A percentile compares a stretch with the other conserved stretches of the same genome.
Conservation (phyloP, 2,888 invertebrate genomes). For the Drosophila robusta region DNA sequence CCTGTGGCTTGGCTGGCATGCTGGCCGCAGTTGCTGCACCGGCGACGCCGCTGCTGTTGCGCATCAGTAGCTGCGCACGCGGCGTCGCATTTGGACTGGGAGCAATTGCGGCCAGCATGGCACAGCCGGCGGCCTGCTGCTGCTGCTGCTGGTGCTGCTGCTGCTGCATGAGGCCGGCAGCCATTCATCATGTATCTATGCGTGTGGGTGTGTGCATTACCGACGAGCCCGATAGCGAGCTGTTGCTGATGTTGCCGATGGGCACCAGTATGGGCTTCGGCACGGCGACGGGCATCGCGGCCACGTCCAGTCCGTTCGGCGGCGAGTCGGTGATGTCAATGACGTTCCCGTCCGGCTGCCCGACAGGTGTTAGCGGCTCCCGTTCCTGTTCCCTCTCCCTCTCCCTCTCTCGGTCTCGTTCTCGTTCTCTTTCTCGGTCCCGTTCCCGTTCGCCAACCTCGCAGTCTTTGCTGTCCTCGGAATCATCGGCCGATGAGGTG, state of each 20-base stretch:
- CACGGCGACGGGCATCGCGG: slow-evolving; percentile 48
- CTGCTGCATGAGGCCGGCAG: slow-evolving; percentile 83
- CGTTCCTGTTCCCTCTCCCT: slow-evolving; percentile 69
- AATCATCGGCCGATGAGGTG: slow-evolving; percentile 84
- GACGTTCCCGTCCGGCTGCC: slow-evolving; percentile 55
- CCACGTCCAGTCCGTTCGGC: slow-evolving; percentile 60
- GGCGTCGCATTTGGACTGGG: slow-evolving; percentile 47
- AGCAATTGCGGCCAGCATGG: slow-evolving; percentile 76
- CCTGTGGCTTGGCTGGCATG: slow-evolving; percentile 65
- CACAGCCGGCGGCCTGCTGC: slow-evolving; percentile 73
- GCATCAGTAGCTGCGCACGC: slow-evolving; percentile 42
- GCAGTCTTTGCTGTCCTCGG: slow-evolving; percentile 85
- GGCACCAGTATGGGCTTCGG: slow-evolving; percentile 47
- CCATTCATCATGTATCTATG: slow-evolving; percentile 84
- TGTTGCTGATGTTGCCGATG: slow-evolving; percentile 40
- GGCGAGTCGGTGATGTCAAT: slow-evolving; percentile 79
- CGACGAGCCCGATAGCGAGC: slow-evolving; percentile 77
- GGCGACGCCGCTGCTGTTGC: slow-evolving; percentile 45
- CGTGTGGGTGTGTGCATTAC: slow-evolving; percentile 83
- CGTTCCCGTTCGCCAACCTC: slow-evolving; percentile 81
- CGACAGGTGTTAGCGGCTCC: slow-evolving; percentile 16
- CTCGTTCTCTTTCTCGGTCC: slow-evolving; percentile 38
- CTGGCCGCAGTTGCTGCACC: slow-evolving; percentile 72
- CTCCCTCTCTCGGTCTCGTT: slow-evolving; percentile 58
- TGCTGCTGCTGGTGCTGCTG: slow-evolving; percentile 67